Base-by-base conservation (phyloP, 2,113 vertebrate genomes). In the Laticauda colubrina region DNA sequence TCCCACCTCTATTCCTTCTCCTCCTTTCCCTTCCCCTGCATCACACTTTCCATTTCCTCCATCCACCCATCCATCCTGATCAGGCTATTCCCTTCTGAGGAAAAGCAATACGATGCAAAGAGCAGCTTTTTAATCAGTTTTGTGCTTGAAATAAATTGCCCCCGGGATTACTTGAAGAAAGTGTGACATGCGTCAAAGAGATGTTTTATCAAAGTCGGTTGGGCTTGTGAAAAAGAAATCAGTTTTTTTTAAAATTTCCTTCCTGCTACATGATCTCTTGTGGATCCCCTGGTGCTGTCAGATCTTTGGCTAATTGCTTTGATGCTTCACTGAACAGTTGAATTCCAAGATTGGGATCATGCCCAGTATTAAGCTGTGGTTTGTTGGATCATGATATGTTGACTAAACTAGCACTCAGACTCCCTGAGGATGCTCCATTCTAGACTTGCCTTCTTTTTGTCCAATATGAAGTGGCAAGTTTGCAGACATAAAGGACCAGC, bases 121-220 rank as follows among this genome's bases (percentile, higher is more conserved):
- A 18, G 1, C 34, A 81, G 69, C 34, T 81, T 81, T 21, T 81
- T 81, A 94, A 94, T 95, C 93, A 88, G 94, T 93, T 95, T 85
- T 51, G 4, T 92, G 94, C 94, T 95, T 95, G 95, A 94, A 96
- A 96, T 93, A 75, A 96, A 95, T 96, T 92, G 51, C 86, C 6
- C 92, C 88, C 92, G 85, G 94, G 92, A 91, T 92, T 64, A 92
- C 93, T 86, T 1, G 3, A 61, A 81, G 95, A 94, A 92, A 92
- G 51, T 54, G 48, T 23, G 23, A 29, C 91, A 90, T 88, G 1
- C 87, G 56, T 48, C 94, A 92, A 61, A 90, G 91, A 93, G 93
- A 92, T 93, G 26, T 29, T 89, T 93, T 95, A 93, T 95, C 88
- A 91, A 91, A 94, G 12, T 81, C 34, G 21, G 56, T 86, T 94